These are phyloP conservation scores for Parotocinclus haroldoi DNA, from an alignment of 2,797 vertebrate species.

Conservation along the genomic window DNA sequence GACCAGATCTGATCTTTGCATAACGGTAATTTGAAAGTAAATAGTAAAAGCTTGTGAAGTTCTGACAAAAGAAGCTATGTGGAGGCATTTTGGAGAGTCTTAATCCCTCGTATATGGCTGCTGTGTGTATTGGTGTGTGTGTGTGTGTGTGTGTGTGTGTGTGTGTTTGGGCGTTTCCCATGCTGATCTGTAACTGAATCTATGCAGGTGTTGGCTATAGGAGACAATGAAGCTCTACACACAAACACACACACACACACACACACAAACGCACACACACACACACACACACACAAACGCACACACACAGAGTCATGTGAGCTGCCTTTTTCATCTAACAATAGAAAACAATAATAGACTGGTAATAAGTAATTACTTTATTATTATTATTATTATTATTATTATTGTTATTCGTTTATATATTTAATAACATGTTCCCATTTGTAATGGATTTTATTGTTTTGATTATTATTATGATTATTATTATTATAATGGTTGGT, in stretches of 20 bases:
- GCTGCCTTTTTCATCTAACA: not conserved
- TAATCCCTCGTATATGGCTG: not conserved
- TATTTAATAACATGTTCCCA: no score
- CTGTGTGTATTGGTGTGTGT: slow-evolving; percentile 14
- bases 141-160: slow-evolving; percentile 24
- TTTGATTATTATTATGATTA: no score
- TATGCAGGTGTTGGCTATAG: slow-evolving; percentile 42
- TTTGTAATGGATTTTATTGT: no score
- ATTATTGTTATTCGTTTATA: no score
- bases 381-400: no score
- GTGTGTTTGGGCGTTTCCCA: slow-evolving; percentile 43
- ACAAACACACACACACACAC: slow-evolving; percentile 3
- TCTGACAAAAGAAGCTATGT: slow-evolving; percentile 9
- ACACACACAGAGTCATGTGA: not conserved
- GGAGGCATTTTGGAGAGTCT: slow-evolving; percentile 2
- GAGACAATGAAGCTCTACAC: slow-evolving; percentile 33
- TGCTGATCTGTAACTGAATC: slow-evolving; percentile 43
- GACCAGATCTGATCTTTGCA: no score
- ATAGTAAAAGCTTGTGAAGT: not conserved
- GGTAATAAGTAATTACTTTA: no score
- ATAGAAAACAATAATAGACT: no score
- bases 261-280: no score
- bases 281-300: not conserved
- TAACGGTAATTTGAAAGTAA: no score
- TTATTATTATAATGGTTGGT: no score